phyloP scores from a whole-genome alignment of 1,140 invertebrate species.

The Pristionchus pacificus region DNA sequence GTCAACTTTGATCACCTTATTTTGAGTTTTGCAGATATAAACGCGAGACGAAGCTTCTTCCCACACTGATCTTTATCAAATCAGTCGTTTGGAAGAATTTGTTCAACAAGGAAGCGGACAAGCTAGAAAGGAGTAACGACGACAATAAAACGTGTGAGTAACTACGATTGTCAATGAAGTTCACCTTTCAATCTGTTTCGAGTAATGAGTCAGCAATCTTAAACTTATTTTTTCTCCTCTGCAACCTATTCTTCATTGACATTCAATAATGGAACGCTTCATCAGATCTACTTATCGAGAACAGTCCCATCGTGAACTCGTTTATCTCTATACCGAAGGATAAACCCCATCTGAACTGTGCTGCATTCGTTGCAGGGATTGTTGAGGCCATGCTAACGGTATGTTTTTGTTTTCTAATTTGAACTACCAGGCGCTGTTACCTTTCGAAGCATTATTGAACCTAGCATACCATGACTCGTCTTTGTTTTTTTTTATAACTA shows the following conservation, averaged over 20 bases:
- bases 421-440: constrained; percentile 1
- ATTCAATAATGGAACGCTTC: not conserved
- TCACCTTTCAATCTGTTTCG: not conserved
- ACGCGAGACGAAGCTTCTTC: constrained; percentile 87
- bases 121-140: constrained; percentile 95
- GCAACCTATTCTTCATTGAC: not conserved
- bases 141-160: constrained; percentile 79
- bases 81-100: constrained; percentile 93
- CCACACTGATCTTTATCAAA: constrained; percentile 91
- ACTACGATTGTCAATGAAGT: constrained; percentile 1
- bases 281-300: constrained; percentile 90
- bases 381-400: constrained; percentile 90
- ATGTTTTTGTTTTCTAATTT: constrained; percentile 47
- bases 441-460: not conserved
- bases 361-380: constrained; percentile 95
- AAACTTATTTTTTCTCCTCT: too few relatives aligned
- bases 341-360: constrained; percentile 92
- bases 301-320: constrained; percentile 90
- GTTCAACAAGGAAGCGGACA: constrained; percentile 96
- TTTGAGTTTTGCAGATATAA: constrained; percentile 63
- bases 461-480: too few relatives aligned
- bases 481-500: too few relatives aligned
- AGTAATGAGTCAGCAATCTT: too few relatives aligned
- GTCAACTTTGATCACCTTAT: not conserved
- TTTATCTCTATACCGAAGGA: constrained; percentile 97